phyloP scores from a whole-genome alignment of 2,888 invertebrate species.

The Andrena hattorfiana region DNA sequence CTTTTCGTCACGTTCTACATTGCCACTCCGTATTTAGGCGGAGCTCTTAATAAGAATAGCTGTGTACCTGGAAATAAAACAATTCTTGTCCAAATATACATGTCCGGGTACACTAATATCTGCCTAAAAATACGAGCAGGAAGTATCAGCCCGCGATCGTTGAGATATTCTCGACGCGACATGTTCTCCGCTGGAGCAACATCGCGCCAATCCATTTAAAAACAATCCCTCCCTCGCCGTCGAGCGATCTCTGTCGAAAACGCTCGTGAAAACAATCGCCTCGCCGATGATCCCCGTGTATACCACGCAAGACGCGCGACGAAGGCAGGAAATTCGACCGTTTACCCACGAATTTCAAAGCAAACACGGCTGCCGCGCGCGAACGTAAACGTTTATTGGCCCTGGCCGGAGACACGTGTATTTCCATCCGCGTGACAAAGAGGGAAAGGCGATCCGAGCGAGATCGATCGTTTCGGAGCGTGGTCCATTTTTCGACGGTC shows the following conservation, averaged over 20 bases:
- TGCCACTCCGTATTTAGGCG: too few relatives aligned
- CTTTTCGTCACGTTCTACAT: too few relatives aligned
- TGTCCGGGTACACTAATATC: too few relatives aligned
- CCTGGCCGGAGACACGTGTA: slow-evolving; percentile 12
- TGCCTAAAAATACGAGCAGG: too few relatives aligned
- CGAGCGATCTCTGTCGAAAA: neutral
- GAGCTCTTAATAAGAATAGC: too few relatives aligned
- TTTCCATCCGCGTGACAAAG: slow-evolving; percentile 4
- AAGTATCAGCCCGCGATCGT: neutral
- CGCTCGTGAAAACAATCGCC: neutral
- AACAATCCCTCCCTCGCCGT: neutral
- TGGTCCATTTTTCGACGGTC: slow-evolving; percentile 2
- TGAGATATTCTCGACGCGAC: neutral
- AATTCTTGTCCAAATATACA: too few relatives aligned
- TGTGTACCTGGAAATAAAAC: too few relatives aligned
- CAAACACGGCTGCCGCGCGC: slow-evolving; percentile 14
- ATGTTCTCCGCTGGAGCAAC: neutral
- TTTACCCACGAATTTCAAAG: slow-evolving; percentile 21
- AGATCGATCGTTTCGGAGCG: neutral
- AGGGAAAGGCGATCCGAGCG: neutral
- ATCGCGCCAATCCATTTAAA: neutral
- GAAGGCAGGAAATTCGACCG: slow-evolving; percentile 11
- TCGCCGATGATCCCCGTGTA: neutral
- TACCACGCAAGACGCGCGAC: slow-evolving; percentile 3
- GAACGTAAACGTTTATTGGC: slow-evolving; percentile 40